Conservation (phyloP, 2,797 vertebrate species). For the Hylomyscus alleni region DNA sequence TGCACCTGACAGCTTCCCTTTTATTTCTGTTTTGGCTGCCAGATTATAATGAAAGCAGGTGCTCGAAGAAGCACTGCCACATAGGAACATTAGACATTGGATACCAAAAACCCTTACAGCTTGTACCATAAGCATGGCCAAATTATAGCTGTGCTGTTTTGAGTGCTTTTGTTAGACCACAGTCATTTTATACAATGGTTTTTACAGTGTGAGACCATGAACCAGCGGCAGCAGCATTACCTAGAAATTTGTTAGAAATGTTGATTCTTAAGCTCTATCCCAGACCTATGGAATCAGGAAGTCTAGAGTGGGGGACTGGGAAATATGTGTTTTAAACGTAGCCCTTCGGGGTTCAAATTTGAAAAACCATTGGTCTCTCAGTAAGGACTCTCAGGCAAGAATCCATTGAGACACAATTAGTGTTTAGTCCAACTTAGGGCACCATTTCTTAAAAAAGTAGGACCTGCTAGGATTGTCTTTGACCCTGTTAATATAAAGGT, state of each 20-base stretch:
- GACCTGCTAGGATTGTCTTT: slow-evolving; percentile 34
- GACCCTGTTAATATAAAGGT: background rate
- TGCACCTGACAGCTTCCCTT: background rate
- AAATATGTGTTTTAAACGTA: background rate
- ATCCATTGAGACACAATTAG: background rate
- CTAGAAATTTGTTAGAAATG: slow-evolving; percentile 28
- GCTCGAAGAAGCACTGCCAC: background rate
- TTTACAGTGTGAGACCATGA: background rate
- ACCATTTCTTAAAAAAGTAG: slow-evolving; percentile 23
- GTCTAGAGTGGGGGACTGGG: background rate
- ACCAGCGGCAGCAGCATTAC: background rate
- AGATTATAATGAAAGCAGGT: slow-evolving; percentile 11
- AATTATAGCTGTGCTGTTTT: background rate
- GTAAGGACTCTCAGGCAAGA: background rate
- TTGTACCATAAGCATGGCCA: background rate
- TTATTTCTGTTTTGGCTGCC: background rate
- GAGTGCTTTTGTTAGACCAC: background rate
- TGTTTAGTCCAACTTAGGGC: background rate
- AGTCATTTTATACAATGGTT: background rate
- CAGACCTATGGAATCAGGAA: background rate
- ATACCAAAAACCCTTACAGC: background rate
- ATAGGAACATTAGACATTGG: background rate
- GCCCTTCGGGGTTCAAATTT: background rate
- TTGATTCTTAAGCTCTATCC: background rate
- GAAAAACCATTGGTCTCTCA: background rate